Evolutionary conservation across 64 coral and sea anemone genomes (phyloP), one percentile per base, ranked within the genome.

Genomic region (Porites australiensis): DNA sequence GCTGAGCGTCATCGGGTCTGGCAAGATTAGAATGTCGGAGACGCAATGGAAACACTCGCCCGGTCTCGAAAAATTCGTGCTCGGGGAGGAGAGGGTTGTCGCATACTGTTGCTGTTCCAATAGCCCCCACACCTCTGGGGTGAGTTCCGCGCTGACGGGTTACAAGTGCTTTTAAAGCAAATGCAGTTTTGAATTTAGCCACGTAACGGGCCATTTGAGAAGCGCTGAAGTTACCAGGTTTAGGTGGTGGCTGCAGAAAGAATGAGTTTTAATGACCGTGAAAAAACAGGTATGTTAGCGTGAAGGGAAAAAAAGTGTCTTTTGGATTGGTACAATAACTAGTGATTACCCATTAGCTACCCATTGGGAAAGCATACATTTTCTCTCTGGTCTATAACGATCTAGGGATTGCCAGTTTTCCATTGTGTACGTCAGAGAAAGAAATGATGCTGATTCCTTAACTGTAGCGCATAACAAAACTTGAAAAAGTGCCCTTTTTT

Each of bases 21-120:
- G 64, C 4, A 0, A 90, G 27, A 88, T 86, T 95, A 23, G 96
- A 21, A 86, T 98, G 96, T 57, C 96, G 96, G 52, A 98, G 93
- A 4, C 96, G 93, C 63, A 98, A 23, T 53, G 79, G 79, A 21
- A 95, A 98, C 7, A 90, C 84, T 45, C 43, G 70, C 0, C 86
- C 89, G 11, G 87, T 50, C 16, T 87, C 70, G 53, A 98, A 98
- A 51, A 98, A 98, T 43, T 98, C 86, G 65, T 94, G 89, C 3
- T 92, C 86, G n/a, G 96, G 96, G 72, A 98, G 92, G 18, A 59
- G 51, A 61, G 89, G 89, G 37, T 77, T 66, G 19, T 71, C 79
- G 72, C 92, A 77, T 13, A 98, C 77, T 65, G 78, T 94, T 37
- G 72, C 83, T 21, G 83, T 74, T 27, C 96, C 96, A n/a, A 89